Conservation (phyloP, 2,113 vertebrate species). For the Chascanopsetta lugubris region DNA sequence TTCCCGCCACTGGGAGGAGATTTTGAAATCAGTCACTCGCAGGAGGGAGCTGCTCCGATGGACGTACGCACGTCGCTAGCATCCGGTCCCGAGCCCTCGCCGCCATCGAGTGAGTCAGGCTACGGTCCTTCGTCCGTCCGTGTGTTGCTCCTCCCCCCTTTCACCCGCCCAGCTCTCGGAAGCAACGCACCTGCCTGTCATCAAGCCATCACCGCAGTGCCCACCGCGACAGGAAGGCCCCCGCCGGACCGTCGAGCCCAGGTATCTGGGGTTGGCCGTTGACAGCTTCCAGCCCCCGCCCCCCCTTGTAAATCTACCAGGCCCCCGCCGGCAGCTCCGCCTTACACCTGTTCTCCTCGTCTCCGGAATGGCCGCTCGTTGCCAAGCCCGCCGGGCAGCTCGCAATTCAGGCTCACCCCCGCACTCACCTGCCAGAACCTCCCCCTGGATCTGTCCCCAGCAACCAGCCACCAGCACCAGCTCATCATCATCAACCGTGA, state of each 20-base stretch:
- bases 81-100: neutral
- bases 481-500: neutral
- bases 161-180: neutral
- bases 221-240: neutral
- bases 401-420: neutral
- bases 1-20: too few relatives aligned
- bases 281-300: too few relatives aligned
- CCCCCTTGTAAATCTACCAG: neutral
- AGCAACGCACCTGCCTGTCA: slow-evolving; percentile 1
- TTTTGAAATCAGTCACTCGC: too few relatives aligned
- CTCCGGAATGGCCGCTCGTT: neutral
- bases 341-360: neutral
- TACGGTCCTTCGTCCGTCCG: neutral
- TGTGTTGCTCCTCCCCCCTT: neutral
- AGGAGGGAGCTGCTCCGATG: too few relatives aligned
- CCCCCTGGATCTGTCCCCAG: neutral
- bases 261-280: neutral
- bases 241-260: neutral
- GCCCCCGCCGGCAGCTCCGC: neutral
- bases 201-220: neutral
- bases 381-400: neutral
- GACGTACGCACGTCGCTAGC: too few relatives aligned
- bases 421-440: neutral
- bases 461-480: neutral
- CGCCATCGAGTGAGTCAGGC: neutral